Evolutionary conservation across 2,888 invertebrate genomes (phyloP), one percentile per base, ranked within the genome.

Genomic region (Adelphocoris suturalis): DNA sequence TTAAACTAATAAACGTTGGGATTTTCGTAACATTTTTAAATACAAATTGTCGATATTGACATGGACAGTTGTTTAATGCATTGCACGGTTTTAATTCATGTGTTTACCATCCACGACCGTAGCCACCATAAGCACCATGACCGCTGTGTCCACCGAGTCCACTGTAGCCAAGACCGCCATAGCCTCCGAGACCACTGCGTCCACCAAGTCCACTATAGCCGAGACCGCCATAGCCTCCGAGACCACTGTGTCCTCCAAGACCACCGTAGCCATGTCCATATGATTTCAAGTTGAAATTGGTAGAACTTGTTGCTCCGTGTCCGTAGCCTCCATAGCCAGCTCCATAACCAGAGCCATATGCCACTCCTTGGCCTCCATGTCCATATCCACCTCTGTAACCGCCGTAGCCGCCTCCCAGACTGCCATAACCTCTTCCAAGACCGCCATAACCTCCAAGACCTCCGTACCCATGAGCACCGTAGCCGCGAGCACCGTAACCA

Each of bases 401-500:
- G 16, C 61, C 61, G 19, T 55, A 14, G 19, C 85, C 85, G 28
- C 80, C 46, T 9, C 86, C 78, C 61, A 16, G 19, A 28, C 86
- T 68, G 57, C 23, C 23, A 46, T 85, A 61, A 0, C 85, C 85
- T 0, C 23, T 23, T 57, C 85, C 61, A 7, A 57, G 61, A 57
- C 85, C 85, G 23, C 61, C 37, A 61, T 85, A 85, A 3, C 85
- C 85, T 37, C 37, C 37, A 2, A 19, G 19, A 27, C 82, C 82
- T 0, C 82, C 82, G 48, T 82, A 19, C 0, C 48, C 80, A 28
- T n/a, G 90, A 9, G 91, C 91, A 28, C 91, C 91, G 46, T 91
- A 86, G 27, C 90, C 91, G 52, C 91, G 86, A 1, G 91, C 91
- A n/a, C n/a, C n/a, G 68, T 90, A 85, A n/a, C 91, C 91, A 90